These are phyloP conservation scores for Esox lucius DNA, from an alignment of 2,797 vertebrate genomes.

Conservation along the genomic window DNA sequence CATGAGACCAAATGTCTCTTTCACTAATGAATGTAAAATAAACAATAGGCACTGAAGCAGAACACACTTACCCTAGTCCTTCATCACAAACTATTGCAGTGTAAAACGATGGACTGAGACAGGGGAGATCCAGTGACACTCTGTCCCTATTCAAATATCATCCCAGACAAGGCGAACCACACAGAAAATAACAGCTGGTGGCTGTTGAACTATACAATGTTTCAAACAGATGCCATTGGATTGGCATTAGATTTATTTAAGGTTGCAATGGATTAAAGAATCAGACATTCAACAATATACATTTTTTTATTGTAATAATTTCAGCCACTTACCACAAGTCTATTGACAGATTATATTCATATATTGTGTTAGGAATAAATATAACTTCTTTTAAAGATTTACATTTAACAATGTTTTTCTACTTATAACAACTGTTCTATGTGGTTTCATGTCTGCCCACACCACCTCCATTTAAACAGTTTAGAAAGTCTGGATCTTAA, in stretches of 20 bases:
- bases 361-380: neutral
- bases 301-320: too few relatives aligned
- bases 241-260: neutral
- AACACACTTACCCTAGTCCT: too few relatives aligned
- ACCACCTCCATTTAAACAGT: neutral
- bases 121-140: too few relatives aligned
- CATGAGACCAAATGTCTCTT: too few relatives aligned
- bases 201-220: neutral
- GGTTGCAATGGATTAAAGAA: neutral
- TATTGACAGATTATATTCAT: neutral
- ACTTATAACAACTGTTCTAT: neutral
- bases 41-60: too few relatives aligned
- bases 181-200: too few relatives aligned
- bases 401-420: neutral
- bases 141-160: too few relatives aligned
- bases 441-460: neutral
- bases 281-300: neutral
- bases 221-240: too few relatives aligned
- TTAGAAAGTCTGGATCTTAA: neutral
- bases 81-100: too few relatives aligned
- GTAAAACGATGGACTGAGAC: too few relatives aligned
- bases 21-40: too few relatives aligned
- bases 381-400: neutral
- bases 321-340: neutral
- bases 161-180: too few relatives aligned